phyloP scores from a whole-genome alignment of 2,888 invertebrate species.

The Entomobrya multifasciata region DNA sequence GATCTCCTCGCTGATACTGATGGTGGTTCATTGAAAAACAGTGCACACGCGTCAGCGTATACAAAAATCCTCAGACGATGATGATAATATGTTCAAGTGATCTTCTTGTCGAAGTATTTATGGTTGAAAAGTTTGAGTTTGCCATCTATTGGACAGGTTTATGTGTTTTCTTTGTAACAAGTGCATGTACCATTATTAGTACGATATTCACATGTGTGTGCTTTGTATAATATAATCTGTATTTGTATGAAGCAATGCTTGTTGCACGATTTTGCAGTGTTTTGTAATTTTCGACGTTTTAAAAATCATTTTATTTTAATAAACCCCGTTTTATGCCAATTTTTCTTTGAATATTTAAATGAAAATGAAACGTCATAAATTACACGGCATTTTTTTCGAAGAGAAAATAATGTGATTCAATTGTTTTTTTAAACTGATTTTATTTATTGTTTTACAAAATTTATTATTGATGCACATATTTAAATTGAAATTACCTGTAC shows the following conservation, averaged over 20 bases:
- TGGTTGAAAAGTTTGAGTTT: conserved; percentile 51
- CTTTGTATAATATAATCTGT: not conserved
- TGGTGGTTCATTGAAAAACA: conserved; percentile 48
- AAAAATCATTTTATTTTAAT: conserved; percentile 33
- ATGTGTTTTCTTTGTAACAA: conserved; percentile 60
- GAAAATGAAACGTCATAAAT: no score
- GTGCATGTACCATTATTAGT: conserved; percentile 37
- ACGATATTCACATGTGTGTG: conserved; percentile 6
- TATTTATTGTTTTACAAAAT: no score
- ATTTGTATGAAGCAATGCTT: no score
- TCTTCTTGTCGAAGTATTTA: conserved; percentile 60
- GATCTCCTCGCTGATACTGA: conserved; percentile 38
- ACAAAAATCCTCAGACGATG: conserved; percentile 21
- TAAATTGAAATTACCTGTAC: no score
- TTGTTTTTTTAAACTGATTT: no score
- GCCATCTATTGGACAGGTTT: conserved; percentile 56
- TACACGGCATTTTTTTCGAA: no score
- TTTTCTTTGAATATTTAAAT: no score
- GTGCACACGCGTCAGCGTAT: conserved; percentile 22
- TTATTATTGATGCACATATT: no score
- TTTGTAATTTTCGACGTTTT: no score
- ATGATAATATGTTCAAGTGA: conserved; percentile 5
- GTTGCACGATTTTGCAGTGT: no score
- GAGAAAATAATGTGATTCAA: no score
- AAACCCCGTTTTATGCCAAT: no score